Base-by-base conservation (phyloP, 1,140 invertebrate genomes). In the Trypoxylus dichotomus region DNA sequence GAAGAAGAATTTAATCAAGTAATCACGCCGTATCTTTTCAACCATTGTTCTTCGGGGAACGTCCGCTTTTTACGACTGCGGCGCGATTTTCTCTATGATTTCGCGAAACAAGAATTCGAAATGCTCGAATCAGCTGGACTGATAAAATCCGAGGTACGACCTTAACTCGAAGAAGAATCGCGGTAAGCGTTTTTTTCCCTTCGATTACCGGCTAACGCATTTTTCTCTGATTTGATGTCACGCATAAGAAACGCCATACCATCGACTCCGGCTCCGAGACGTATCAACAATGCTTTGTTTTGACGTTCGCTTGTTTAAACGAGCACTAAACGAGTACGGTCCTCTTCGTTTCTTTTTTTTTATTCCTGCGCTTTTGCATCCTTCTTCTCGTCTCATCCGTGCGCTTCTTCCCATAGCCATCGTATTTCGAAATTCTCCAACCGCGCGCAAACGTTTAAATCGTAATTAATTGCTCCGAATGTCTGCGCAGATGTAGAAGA, bases 401-500 rank as follows among this genome's bases (percentile, higher is more conserved):
- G 47, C 47, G 15, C 19, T 54, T 54, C 47, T 54, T 54, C 47
- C 47, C 47, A 54, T 54, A 15, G 13, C 47, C 19, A 15, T 19
- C 19, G 47, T 15, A 19, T 54, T 54, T 54, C 47, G 47, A 54
- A 19, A 54, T 54, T 54, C 47, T 54, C 47, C 13, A 54, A 54
- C 47, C 6, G 47, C 15, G 47, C 47, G 47, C 47, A 54, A 54
- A 54, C 19, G 47, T 54, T 54, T 54, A 54, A 54, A 54, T 54
- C 47, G 47, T 54, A 54, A 54, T 54, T 54, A 54, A 54, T 54
- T 54, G 47, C 47, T 54, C 47, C 19, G 47, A 54, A 54, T 54
- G 47, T 54, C 47, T 54, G 47, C 47, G 47, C 47, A 54, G 47
- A 54, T 54, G 47, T 54, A 54, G 47, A 54, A 54, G 47, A 54